Evolutionary conservation across 2,113 vertebrate genomes (phyloP).

Genomic region (Pluvialis apricaria): DNA sequence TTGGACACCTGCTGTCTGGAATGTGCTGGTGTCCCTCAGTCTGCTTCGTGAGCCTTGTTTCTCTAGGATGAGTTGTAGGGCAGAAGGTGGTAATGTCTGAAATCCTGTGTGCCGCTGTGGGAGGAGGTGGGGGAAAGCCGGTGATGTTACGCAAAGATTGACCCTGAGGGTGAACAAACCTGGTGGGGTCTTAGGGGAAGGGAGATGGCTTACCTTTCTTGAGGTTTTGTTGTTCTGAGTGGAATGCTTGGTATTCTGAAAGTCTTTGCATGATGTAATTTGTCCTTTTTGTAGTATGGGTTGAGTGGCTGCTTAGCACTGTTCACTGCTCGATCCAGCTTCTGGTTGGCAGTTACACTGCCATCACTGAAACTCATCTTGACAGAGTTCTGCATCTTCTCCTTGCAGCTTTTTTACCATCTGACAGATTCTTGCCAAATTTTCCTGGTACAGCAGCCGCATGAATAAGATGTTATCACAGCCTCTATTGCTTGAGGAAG

Average conservation of each 20-base stretch:
- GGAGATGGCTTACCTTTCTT: not conserved
- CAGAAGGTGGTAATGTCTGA: not conserved
- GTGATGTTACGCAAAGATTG: not conserved
- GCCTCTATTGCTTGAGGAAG: not conserved
- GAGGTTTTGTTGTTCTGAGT: not conserved
- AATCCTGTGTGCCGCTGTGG: not conserved
- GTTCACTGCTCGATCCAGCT: not conserved
- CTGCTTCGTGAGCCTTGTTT: not conserved
- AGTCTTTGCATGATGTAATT: fast-evolving
- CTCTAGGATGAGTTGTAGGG: not conserved
- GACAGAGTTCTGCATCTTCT: not conserved
- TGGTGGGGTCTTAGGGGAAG: not conserved
- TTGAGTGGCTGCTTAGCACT: not conserved
- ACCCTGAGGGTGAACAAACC: not conserved
- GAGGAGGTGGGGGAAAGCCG: not conserved
- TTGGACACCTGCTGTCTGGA: not conserved
- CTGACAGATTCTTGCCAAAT: not conserved
- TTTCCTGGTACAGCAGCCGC: not conserved
- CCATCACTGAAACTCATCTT: not conserved
- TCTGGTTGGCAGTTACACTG: not conserved
- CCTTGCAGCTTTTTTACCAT: not conserved
- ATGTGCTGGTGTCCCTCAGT: not conserved
- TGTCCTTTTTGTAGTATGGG: not conserved
- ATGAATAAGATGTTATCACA: not conserved
- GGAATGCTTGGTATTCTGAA: not conserved